These are phyloP conservation scores for Peromyscus eremicus DNA, from an alignment of 2,797 vertebrate genomes.

Conservation along the genomic window DNA sequence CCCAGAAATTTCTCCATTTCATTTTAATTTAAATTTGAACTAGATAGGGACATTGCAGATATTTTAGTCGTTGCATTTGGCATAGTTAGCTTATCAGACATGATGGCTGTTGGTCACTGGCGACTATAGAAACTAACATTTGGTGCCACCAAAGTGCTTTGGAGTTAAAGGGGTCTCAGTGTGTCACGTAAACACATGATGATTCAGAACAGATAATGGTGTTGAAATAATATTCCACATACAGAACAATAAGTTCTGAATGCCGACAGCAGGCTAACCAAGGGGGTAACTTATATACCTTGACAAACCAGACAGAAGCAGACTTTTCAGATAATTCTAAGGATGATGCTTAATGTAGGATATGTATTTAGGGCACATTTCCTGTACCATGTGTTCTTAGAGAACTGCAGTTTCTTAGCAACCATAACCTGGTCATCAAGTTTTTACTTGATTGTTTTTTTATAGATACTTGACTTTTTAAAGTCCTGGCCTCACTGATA, in stretches of 20 bases:
- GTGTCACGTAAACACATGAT: not conserved
- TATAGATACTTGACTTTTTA: slow-evolving; percentile 65
- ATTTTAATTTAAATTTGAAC: not conserved
- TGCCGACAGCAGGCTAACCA: not conserved
- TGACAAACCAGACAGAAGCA: slow-evolving; percentile 52
- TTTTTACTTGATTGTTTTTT: slow-evolving; percentile 61
- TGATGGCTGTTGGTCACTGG: not conserved
- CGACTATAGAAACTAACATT: not conserved
- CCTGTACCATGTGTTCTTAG: slow-evolving; percentile 47
- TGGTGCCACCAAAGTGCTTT: not conserved
- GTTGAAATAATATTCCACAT: slow-evolving; percentile 28
- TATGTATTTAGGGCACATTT: slow-evolving; percentile 75
- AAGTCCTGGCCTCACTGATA: slow-evolving; percentile 30
- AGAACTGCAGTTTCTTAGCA: slow-evolving; percentile 69
- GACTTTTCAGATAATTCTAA: slow-evolving; percentile 64
- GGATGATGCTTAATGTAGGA: slow-evolving; percentile 61
- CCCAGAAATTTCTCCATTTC: not conserved
- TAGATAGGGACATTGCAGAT: not conserved
- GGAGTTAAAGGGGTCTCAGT: not conserved
- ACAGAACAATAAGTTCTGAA: slow-evolving; percentile 34
- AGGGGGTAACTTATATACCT: not conserved
- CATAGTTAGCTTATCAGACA: not conserved
- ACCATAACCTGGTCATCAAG: slow-evolving; percentile 63
- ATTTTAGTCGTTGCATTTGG: slow-evolving; percentile 13
- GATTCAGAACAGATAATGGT: not conserved